phyloP scores from a whole-genome alignment of 53 echinoderm and acorn worm species.

The Arbacia lixula region DNA sequence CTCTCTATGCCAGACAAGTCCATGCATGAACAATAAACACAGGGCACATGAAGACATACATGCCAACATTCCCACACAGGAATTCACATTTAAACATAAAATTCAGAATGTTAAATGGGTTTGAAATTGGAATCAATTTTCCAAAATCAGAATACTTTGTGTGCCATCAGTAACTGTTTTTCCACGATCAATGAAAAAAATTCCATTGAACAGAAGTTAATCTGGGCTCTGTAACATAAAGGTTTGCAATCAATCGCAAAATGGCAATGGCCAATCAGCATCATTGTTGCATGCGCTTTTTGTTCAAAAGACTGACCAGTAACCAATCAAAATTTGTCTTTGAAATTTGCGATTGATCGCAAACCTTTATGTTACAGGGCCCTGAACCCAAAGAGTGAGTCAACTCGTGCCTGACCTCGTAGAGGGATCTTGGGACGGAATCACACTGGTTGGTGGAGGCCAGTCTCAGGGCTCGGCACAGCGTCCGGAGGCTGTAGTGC shows the following conservation, averaged over 20 bases:
- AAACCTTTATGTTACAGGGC: too few relatives aligned
- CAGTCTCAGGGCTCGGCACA: conserved; percentile 86
- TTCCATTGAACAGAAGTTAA: too few relatives aligned
- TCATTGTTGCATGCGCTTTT: background rate
- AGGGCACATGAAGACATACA: too few relatives aligned
- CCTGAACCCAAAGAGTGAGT: too few relatives aligned
- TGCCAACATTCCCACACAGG: too few relatives aligned
- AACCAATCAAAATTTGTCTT: background rate
- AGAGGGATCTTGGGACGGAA: conserved; percentile 81
- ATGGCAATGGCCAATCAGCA: background rate
- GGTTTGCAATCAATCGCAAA: background rate
- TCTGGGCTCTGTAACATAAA: too few relatives aligned
- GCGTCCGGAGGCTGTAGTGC: conserved; percentile 93
- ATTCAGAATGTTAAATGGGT: too few relatives aligned
- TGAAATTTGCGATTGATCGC: background rate
- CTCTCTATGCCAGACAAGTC: background rate
- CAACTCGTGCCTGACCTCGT: conserved; percentile 98
- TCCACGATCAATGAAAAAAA: too few relatives aligned
- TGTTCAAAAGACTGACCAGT: background rate
- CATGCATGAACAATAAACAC: background rate
- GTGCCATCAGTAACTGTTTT: too few relatives aligned
- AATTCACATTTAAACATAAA: too few relatives aligned
- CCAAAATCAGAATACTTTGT: too few relatives aligned
- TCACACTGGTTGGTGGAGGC: conserved; percentile 89
- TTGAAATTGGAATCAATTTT: too few relatives aligned